phyloP scores from a whole-genome alignment of 2,888 invertebrate genomes.

The Dysmachus trigonus region DNA sequence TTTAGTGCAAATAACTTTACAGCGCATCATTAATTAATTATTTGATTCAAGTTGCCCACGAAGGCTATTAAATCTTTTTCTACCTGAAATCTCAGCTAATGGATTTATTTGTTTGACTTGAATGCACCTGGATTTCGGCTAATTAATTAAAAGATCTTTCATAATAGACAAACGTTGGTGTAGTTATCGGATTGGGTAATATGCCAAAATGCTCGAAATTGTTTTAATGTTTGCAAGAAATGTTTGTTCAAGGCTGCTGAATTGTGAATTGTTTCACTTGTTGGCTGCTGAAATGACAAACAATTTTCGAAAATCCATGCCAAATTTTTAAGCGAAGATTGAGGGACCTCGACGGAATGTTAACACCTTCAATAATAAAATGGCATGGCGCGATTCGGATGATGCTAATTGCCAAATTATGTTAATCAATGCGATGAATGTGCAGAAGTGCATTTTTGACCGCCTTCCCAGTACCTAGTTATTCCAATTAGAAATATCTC shows the following conservation, averaged over 20 bases:
- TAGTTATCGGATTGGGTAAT: neutral
- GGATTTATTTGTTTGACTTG: neutral
- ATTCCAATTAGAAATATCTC: neutral
- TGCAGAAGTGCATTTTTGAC: neutral
- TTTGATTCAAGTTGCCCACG: neutral
- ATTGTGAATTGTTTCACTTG: neutral
- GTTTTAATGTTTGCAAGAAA: neutral
- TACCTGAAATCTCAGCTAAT: neutral
- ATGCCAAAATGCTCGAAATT: neutral
- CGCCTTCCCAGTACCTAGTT: neutral
- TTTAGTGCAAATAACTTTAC: neutral
- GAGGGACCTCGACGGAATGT: neutral
- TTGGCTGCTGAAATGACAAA: neutral
- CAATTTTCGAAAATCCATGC: neutral
- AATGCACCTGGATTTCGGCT: neutral
- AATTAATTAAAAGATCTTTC: neutral
- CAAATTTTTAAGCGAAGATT: neutral
- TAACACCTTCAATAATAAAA: neutral
- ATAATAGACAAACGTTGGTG: neutral
- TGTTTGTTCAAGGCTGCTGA: neutral
- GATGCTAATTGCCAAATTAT: neutral
- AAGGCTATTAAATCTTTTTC: neutral
- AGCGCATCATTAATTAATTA: neutral
- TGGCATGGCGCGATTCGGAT: neutral
- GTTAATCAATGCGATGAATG: neutral